Evolutionary conservation across 2,113 vertebrate genomes (phyloP).

Genomic region (Speoplatyrhinus poulsoni): DNA sequence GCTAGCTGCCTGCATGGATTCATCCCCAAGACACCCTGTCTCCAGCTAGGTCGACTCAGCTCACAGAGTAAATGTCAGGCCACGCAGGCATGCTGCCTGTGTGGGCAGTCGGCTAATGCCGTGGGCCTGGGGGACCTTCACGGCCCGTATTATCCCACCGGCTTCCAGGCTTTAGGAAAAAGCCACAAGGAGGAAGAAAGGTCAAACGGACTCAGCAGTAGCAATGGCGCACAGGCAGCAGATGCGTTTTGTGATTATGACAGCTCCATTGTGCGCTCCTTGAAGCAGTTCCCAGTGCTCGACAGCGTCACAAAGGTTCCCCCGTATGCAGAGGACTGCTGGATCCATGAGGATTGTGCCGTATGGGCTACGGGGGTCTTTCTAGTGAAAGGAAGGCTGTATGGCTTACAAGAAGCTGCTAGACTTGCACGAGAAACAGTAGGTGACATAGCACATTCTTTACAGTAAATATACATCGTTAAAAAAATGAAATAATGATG

Average conservation of each 20-base stretch:
- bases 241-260: neutral
- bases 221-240: conserved; percentile 6
- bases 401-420: conserved; percentile 74
- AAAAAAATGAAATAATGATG: too few species aligned
- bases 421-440: conserved; percentile 68
- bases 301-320: conserved; percentile 11
- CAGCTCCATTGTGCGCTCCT: neutral
- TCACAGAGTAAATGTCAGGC: conserved; percentile 16
- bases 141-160: conserved; percentile 68
- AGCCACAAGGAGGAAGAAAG: neutral
- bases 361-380: conserved; percentile 76
- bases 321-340: conserved; percentile 57
- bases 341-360: conserved; percentile 80
- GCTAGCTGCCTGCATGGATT: conserved; percentile 36
- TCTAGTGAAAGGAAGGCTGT: conserved; percentile 75
- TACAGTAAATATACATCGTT: neutral
- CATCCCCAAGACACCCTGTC: conserved; percentile 71
- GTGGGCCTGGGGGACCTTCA: conserved; percentile 77
- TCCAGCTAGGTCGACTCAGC: conserved; percentile 60
- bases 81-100: conserved; percentile 69
- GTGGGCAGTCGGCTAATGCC: conserved; percentile 64
- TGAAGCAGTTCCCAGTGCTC: neutral
- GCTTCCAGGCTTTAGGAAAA: too few species aligned
- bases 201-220: conserved; percentile 1
- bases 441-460: conserved; percentile 24